Evolutionary conservation across 2,888 invertebrate genomes (phyloP), one percentile per base, ranked within the genome.

Genomic region (Stenotaenia linearis): DNA sequence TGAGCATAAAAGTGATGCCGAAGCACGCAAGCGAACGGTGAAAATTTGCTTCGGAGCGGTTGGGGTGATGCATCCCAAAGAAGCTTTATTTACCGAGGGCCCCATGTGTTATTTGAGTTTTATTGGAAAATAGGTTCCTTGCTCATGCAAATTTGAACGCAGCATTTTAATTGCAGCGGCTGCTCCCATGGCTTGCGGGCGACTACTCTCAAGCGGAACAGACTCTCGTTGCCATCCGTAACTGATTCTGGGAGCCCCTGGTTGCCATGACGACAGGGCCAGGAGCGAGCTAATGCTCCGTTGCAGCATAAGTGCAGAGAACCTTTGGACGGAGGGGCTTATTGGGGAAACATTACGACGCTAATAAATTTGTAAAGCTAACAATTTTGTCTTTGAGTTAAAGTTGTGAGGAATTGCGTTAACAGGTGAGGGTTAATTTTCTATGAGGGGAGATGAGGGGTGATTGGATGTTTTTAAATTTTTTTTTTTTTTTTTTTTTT

Each of bases 141-240:
- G 25, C 75, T 75, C 75, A 75, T 75, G 75, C 75, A 75, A 75
- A 75, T 75, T 75, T 75, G 75, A 75, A 75, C 75, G 75, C 75
- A 75, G 75, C 75, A 75, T 75, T 75, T 75, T 75, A 75, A 75
- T 75, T 75, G 75, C 75, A 75, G 32, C 75, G 75, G 32, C 75
- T 75, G 75, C 61, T 61, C 61, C 75, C 75, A 37, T 75, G 28
- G 30, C 75, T 75, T 37, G 12, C 7, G 75, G 75, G 61, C 61
- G 23, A 25, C 61, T 61, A 61, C 61, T 61, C 61, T 61, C 61
- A 61, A 61, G 61, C 61, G 61, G 61, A 61, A 61, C 45, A 45
- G 5, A 45, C 61, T 61, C 61, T 61, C 61, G 25, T 61, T 61
- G 61, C 61, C 61, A 61, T 25, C 61, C 61, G 61, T 25, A 61